Percentiles rank a stretch among this genome's conserved stretches.
Conservation (phyloP, 35 echinoderm and acorn worm genomes). For the Diadema setosum region DNA sequence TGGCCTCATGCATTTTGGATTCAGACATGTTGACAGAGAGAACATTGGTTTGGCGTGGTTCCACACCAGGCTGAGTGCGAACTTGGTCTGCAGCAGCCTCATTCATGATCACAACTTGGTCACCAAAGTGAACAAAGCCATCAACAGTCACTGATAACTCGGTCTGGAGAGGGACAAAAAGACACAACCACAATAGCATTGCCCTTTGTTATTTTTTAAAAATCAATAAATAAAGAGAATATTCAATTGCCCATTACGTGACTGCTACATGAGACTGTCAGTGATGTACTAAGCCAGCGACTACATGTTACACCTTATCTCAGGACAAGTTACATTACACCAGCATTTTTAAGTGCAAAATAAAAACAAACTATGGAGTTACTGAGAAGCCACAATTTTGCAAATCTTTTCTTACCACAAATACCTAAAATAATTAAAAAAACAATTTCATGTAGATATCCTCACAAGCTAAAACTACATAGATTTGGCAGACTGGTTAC, state of each 20-base stretch:
- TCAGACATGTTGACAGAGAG: conserved; percentile 88
- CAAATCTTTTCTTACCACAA: no score
- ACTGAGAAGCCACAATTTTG: no score
- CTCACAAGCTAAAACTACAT: no score
- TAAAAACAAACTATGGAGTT: no score
- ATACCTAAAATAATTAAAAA: no score
- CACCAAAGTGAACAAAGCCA: conserved; percentile 92
- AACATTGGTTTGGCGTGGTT: conserved; percentile 61
- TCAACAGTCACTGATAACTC: conserved; percentile 80
- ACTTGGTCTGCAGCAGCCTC: conserved; percentile 60
- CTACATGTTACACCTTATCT: no score
- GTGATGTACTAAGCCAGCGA: no score
- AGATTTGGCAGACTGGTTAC: no score
- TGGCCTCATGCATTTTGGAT: conserved; percentile 72
- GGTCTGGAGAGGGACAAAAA: neutral
- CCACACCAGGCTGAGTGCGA: conserved; percentile 50
- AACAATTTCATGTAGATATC: no score
- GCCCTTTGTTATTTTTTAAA: neutral
- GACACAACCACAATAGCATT: neutral
- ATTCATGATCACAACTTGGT: conserved; percentile 86
- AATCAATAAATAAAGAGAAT: neutral
- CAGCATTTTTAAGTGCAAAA: no score
- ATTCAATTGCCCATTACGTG: neutral
- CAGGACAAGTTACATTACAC: no score
- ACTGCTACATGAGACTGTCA: neutral